phyloP scores from a whole-genome alignment of 2,888 invertebrate species.

The Leptinotarsa peninsularis region DNA sequence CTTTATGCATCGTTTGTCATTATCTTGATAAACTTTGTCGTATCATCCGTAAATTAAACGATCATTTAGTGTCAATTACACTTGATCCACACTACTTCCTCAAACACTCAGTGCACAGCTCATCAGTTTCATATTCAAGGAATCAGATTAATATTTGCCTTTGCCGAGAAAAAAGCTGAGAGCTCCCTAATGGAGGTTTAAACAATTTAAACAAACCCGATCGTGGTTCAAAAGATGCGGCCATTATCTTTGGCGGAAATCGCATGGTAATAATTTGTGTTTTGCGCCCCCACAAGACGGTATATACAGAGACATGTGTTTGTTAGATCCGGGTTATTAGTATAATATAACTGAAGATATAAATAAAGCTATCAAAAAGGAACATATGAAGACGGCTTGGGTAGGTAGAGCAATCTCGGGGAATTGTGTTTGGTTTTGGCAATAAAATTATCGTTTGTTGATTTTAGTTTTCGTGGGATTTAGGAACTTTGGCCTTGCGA shows the following conservation, averaged over 20 bases:
- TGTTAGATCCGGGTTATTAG: slow-evolving; percentile 58
- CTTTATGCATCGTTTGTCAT: background rate
- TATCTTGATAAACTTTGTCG: slow-evolving; percentile 20
- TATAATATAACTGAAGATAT: slow-evolving; percentile 53
- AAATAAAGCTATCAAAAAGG: slow-evolving; percentile 49
- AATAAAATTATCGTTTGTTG: slow-evolving; percentile 56
- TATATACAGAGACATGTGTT: slow-evolving; percentile 52
- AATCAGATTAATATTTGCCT: slow-evolving; percentile 21
- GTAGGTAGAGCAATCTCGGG: slow-evolving; percentile 37
- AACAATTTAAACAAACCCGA: slow-evolving; percentile 47
- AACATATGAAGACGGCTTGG: slow-evolving; percentile 47
- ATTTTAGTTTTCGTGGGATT: slow-evolving; percentile 24
- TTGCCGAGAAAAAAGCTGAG: slow-evolving; percentile 26
- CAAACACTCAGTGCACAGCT: slow-evolving; percentile 1
- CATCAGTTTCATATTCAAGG: slow-evolving; percentile 15
- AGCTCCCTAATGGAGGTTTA: slow-evolving; percentile 44
- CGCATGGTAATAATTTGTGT: slow-evolving; percentile 50
- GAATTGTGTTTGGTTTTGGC: slow-evolving; percentile 45
- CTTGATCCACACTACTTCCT: slow-evolving; percentile 20
- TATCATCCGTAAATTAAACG: slow-evolving; percentile 13
- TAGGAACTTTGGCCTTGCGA: background rate
- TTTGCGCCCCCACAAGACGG: slow-evolving; percentile 51
- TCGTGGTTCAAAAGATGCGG: slow-evolving; percentile 56
- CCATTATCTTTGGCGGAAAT: slow-evolving; percentile 59
- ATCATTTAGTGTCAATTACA: slow-evolving; percentile 25